phyloP scores from a whole-genome alignment of 2,797 vertebrate genomes.

The Cottoperca gobio region DNA sequence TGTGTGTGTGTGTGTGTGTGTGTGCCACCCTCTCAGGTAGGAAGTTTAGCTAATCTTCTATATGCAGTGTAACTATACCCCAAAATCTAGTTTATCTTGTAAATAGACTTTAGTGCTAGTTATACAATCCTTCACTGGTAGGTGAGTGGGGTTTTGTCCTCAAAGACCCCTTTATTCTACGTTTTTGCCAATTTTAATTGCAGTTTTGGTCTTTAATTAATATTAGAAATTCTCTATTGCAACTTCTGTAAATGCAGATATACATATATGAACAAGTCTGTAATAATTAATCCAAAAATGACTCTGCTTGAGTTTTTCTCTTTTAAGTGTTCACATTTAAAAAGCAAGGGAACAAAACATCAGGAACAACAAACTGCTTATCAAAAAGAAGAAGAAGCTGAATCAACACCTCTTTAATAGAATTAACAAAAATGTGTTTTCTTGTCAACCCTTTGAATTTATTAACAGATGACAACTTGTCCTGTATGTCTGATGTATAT shows the following conservation, averaged over 20 bases:
- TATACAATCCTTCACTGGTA: constrained; percentile 56
- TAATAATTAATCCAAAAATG: background rate
- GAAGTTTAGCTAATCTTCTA: constrained; percentile 58
- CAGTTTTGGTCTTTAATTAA: constrained; percentile 24
- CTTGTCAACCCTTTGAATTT: background rate
- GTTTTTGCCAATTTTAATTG: constrained; percentile 31
- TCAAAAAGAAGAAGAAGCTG: background rate
- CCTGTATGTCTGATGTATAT: constrained; percentile 9
- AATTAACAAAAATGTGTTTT: background rate
- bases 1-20: no score
- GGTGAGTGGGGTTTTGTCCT: constrained; percentile 39
- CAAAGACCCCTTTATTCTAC: constrained; percentile 51
- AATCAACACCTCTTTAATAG: background rate
- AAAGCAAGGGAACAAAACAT: background rate
- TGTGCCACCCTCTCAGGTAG: constrained; percentile 26
- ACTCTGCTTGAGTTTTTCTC: background rate
- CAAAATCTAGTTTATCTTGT: constrained; percentile 55
- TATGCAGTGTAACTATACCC: constrained; percentile 49
- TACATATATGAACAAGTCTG: background rate
- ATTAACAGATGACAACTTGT: constrained; percentile 1
- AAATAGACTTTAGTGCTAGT: constrained; percentile 53
- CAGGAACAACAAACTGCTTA: background rate
- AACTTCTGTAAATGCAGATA: background rate
- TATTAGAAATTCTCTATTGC: constrained; percentile 4
- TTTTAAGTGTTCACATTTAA: background rate